phyloP scores from a whole-genome alignment of 2,113 vertebrate genomes.

The Coreoperca whiteheadi region DNA sequence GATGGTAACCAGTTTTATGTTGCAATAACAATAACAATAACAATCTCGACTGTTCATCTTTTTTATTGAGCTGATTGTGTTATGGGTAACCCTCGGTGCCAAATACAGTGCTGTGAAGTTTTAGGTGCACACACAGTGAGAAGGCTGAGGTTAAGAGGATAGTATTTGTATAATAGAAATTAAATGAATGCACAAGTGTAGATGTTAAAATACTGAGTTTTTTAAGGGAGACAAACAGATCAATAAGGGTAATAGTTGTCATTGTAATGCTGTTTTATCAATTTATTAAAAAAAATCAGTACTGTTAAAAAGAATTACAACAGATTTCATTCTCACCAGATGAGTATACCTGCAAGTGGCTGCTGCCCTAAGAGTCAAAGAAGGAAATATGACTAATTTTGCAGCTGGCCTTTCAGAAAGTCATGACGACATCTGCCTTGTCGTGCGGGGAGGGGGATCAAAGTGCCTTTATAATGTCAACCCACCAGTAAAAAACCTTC shows the following conservation, averaged over 20 bases:
- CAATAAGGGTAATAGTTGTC: background rate
- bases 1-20: background rate
- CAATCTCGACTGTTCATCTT: background rate
- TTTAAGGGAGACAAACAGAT: background rate
- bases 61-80: too few relatives aligned
- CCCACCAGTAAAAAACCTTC: constrained; percentile 67
- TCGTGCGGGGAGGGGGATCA: constrained; percentile 43
- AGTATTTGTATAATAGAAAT: background rate
- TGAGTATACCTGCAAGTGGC: constrained; percentile 30
- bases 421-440: constrained; percentile 42
- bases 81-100: background rate
- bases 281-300: background rate
- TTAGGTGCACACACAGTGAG: background rate
- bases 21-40: background rate
- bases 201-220: background rate
- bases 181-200: background rate
- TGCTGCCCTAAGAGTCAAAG: constrained; percentile 16
- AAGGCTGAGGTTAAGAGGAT: too few relatives aligned
- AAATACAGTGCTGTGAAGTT: background rate
- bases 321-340: background rate
- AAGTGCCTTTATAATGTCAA: constrained; percentile 73
- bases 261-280: background rate
- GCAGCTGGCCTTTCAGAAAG: constrained; percentile 50
- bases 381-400: constrained; percentile 61
- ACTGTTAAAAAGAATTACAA: background rate